Evolutionary conservation across 53 echinoderm and acorn worm species (phyloP).

Genomic region (Henricia sp.): DNA sequence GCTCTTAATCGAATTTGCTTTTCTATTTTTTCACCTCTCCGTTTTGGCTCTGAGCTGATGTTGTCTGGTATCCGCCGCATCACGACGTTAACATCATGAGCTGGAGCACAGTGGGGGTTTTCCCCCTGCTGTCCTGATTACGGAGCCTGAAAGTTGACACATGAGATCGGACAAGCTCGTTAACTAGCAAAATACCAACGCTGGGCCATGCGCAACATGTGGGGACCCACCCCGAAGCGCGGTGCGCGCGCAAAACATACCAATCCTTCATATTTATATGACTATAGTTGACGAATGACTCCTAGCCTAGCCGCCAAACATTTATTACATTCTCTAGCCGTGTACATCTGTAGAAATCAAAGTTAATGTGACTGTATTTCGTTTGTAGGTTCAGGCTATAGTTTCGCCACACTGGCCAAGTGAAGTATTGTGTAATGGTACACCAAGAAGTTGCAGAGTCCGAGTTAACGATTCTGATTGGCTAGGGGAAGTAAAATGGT

Average conservation of each 20-base stretch:
- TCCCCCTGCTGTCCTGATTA: conserved; percentile 53
- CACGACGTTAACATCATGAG: not conserved
- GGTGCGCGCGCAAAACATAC: conserved; percentile 59
- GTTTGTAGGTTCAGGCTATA: conserved; percentile 48
- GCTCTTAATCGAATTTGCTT: conserved; percentile 48
- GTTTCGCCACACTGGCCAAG: conserved; percentile 34
- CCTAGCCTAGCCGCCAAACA: conserved; percentile 20
- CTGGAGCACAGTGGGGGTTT: conserved; percentile 17
- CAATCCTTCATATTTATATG: conserved; percentile 16
- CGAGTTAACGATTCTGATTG: not conserved
- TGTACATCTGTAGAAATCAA: not conserved
- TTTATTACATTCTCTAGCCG: not conserved
- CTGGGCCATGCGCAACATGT: conserved; percentile 45
- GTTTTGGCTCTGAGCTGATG: conserved; percentile 11
- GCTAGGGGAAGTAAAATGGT: conserved; percentile 7
- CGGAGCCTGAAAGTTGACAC: conserved; percentile 47
- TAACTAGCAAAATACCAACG: conserved; percentile 58
- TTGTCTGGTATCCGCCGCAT: conserved; percentile 15
- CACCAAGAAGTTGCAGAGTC: conserved; percentile 3
- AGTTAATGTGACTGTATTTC: conserved; percentile 10
- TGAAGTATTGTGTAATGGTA: conserved; percentile 25
- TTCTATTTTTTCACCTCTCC: not conserved
- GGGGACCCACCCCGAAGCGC: conserved; percentile 38
- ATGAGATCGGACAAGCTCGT: conserved; percentile 54
- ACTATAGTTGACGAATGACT: conserved; percentile 6